Evolutionary conservation across 2,888 invertebrate genomes (phyloP).

Genomic region (Drosophila affinis): DNA sequence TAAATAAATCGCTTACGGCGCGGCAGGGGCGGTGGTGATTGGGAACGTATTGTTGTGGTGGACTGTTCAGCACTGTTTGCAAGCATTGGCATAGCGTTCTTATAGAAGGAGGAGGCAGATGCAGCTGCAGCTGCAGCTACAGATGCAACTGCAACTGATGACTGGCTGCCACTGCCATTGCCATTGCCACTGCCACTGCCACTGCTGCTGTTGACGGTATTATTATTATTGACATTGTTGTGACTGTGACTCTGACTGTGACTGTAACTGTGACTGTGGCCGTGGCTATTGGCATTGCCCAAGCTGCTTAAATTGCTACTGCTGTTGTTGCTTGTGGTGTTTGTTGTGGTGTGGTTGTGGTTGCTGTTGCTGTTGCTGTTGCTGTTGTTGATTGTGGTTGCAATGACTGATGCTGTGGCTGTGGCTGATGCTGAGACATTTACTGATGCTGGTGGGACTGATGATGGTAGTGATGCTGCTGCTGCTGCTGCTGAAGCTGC

Average conservation of each 20-base stretch:
- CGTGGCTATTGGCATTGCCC: conserved; percentile 35
- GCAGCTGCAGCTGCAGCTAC: conserved; percentile 51
- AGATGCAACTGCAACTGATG: conserved; percentile 30
- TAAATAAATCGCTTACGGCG: conserved; percentile 78
- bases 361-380: conserved; percentile 50
- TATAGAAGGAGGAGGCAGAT: conserved; percentile 64
- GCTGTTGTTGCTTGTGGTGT: conserved; percentile 48
- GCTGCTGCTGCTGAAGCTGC: conserved; percentile 53
- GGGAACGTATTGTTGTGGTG: conserved; percentile 81
- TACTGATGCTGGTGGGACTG: conserved; percentile 45
- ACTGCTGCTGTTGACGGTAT: conserved; percentile 45
- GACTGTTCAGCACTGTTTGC: conserved; percentile 64
- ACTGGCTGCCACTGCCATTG: conserved; percentile 30
- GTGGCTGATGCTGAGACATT: conserved; percentile 40
- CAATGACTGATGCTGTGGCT: conserved; percentile 40
- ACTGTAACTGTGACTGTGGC: conserved; percentile 37
- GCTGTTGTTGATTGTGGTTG: conserved; percentile 48
- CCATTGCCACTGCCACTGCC: conserved; percentile 23
- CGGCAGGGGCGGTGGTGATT: conserved; percentile 84
- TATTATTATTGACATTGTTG: conserved; percentile 45
- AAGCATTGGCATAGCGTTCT: conserved; percentile 70
- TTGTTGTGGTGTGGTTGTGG: conserved; percentile 41
- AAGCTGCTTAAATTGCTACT: conserved; percentile 21
- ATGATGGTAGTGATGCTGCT: conserved; percentile 32
- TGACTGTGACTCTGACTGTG: conserved; percentile 14